Evolutionary conservation across 64 coral and sea anemone genomes (phyloP).

Genomic region (Porites lutea): DNA sequence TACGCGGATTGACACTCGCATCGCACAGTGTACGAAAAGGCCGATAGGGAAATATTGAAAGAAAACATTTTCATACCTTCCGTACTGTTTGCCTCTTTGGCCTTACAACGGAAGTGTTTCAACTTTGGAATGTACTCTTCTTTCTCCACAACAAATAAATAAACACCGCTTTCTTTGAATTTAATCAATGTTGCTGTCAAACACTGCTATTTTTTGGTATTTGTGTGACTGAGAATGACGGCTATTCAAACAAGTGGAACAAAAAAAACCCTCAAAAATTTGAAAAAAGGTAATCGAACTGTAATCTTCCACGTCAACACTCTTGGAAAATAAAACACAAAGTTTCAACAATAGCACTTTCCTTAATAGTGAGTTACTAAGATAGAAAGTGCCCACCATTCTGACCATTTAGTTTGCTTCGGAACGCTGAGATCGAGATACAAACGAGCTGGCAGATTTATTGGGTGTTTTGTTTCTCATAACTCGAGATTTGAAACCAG

Average conservation of each 20-base stretch:
- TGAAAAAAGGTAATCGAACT: not conserved
- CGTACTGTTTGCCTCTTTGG: not conserved
- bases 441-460: conserved; percentile 27
- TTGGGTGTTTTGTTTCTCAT: conserved; percentile 69
- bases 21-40: not conserved
- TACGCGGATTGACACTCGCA: not conserved
- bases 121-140: not conserved
- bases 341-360: not conserved
- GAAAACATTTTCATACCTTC: not conserved
- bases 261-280: not conserved
- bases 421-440: not conserved
- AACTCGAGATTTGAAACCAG: conserved; percentile 46
- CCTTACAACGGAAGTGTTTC: conserved; percentile 3
- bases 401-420: no score
- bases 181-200: not conserved
- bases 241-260: conserved; percentile 15
- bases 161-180: conserved; percentile 17
- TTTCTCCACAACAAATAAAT: conserved; percentile 42
- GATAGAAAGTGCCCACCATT: no score
- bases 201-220: not conserved
- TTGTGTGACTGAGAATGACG: not conserved
- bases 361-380: not conserved
- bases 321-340: not conserved
- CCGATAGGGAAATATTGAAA: not conserved
- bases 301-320: not conserved